Evolutionary conservation across 2,888 invertebrate genomes (phyloP).

Genomic region (Fissipunctia ypsillon): DNA sequence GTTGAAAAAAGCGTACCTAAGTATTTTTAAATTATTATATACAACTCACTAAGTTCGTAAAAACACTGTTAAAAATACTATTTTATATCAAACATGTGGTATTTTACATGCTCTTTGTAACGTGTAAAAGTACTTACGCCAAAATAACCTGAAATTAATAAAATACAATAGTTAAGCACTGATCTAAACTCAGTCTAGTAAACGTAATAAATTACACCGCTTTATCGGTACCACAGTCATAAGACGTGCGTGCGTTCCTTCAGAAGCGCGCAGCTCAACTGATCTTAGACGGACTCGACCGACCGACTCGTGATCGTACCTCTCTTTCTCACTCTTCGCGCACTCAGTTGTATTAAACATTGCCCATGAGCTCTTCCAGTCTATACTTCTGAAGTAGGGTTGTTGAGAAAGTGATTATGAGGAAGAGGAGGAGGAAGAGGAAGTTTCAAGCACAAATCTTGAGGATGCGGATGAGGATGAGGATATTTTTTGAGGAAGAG

Average conservation of each 20-base stretch:
- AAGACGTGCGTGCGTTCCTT: neutral
- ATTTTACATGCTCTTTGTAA: neutral
- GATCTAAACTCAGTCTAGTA: conserved; percentile 28
- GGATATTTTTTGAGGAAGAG: too few species aligned
- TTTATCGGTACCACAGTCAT: neutral
- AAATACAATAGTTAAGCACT: neutral
- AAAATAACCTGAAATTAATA: conserved; percentile 2
- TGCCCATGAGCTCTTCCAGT: too few species aligned
- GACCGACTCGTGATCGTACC: neutral
- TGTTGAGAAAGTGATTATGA: too few species aligned
- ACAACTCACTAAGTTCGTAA: too few species aligned
- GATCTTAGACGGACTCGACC: neutral
- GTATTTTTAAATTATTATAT: neutral
- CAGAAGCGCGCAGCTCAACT: conserved; percentile 1
- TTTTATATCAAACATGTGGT: too few species aligned
- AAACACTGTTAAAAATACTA: too few species aligned
- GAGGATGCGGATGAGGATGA: too few species aligned
- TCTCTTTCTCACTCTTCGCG: conserved; percentile 8
- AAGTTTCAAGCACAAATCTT: too few species aligned
- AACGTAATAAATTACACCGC: conserved; percentile 13
- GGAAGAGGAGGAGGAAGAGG: too few species aligned
- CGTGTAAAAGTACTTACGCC: conserved; percentile 10
- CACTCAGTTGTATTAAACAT: neutral
- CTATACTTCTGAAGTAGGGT: too few species aligned
- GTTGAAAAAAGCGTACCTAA: conserved; percentile 7